Base-by-base conservation (phyloP, 2,113 vertebrate species). In the Marmota monax region DNA sequence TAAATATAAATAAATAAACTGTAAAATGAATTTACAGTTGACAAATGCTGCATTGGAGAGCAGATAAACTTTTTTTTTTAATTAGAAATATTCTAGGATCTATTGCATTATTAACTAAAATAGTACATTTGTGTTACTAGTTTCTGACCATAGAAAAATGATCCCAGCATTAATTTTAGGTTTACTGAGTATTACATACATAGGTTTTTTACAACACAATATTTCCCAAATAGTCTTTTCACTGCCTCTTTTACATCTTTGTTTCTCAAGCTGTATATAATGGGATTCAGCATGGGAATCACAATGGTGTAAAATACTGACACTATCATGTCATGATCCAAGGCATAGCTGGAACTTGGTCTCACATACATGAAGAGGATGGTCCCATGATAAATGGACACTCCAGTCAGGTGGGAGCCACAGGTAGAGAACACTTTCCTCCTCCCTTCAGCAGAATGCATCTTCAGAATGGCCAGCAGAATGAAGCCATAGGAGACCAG, bases 181-280 rank as follows among this genome's bases (percentile, higher is more conserved):
- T 92, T 37, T 37, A 20, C 4, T 89, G 22, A 45, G 65, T 27
- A 39, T 4, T 67, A 12, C 32, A 11, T 16, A 29, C 42, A 3
- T 6, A 39, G 11, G 17, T 67, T 32, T 72, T 34, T 84, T 51
- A 32, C 34, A 1, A 56, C 27, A 73, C 27, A 34, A 16, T 17
- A 29, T 76, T 5, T 78, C 45, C 13, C 48, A 29, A 89, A 53
- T 1, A 91, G 0, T 95, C 39, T 93, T 69, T 48, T 77, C 34
- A 96, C 32, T 10, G 85, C 83, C 3, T 96, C 53, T 56, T 95
- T 96, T 2, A 96, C 96, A 39, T 97, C 94, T 80, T 96, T 96
- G 12, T 97, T 97, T 32, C 97, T 97, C 7, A 97, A 80, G 63
- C 94, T 93, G 14, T 97, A 97, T 23, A 97, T 96, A 1, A 97